A percentile compares a stretch with the other conserved stretches of the same genome.
Conservation (phyloP, 1,140 invertebrate species). For the Prorops nasuta region DNA sequence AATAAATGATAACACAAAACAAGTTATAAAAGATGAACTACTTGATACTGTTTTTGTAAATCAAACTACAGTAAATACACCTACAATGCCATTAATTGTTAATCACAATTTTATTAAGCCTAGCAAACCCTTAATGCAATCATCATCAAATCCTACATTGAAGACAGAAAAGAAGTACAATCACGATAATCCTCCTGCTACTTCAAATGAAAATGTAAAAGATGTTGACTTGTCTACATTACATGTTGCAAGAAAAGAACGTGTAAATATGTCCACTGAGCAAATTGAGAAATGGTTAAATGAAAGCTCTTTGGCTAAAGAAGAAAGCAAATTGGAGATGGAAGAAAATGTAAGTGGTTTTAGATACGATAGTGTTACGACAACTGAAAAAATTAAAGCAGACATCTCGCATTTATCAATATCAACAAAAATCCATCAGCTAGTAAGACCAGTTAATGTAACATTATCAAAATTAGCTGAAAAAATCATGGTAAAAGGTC, state of each 20-base stretch:
- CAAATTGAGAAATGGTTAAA: constrained; percentile 73
- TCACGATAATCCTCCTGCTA: constrained; percentile 26
- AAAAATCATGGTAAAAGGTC: constrained; percentile 26
- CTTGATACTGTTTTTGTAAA: no score
- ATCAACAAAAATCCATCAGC: constrained; percentile 50
- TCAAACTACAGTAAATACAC: not conserved
- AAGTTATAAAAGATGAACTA: not conserved
- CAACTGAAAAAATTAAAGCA: constrained; percentile 19
- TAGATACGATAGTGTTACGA: constrained; percentile 30
- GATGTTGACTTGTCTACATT: constrained; percentile 38
- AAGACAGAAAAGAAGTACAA: constrained; percentile 27
- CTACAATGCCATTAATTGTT: not conserved
- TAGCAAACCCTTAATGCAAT: no score
- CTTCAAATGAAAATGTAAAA: no score
- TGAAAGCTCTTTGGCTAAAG: constrained; percentile 61
- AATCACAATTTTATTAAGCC: no score
- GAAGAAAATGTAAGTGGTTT: constrained; percentile 50
- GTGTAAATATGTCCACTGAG: constrained; percentile 71
- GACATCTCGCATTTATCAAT: constrained; percentile 47
- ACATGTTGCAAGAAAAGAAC: constrained; percentile 58
- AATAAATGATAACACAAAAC: not conserved
- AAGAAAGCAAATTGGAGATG: constrained; percentile 58
- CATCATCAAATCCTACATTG: not conserved
- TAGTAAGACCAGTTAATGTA: constrained; percentile 53
- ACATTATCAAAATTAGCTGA: constrained; percentile 49